Conservation (phyloP, 2,797 vertebrate genomes). For the Acrossocheilus fasciatus region DNA sequence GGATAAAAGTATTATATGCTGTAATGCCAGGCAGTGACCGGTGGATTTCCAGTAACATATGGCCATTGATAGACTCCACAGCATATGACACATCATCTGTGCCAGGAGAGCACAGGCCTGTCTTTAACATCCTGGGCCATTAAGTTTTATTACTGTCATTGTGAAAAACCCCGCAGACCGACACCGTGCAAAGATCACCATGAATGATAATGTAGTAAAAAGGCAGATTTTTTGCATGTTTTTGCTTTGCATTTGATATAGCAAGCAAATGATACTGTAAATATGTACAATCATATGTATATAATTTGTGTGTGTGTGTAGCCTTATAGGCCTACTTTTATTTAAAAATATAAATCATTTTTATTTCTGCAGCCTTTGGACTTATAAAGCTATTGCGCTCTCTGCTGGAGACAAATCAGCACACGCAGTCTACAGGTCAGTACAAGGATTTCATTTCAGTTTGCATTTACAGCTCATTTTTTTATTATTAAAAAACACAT, state of each 20-base stretch:
- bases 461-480: background rate
- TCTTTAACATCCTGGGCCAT: background rate
- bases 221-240: background rate
- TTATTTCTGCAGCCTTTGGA: background rate
- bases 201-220: background rate
- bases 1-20: background rate
- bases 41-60: constrained; percentile 24
- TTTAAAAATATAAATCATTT: background rate
- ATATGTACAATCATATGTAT: background rate
- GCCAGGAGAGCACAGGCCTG: background rate
- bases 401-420: background rate
- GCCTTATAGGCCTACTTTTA: background rate
- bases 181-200: background rate
- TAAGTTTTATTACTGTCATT: constrained; percentile 20
- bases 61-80: background rate
- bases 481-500: background rate
- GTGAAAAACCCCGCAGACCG: background rate
- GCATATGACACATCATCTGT: background rate
- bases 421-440: background rate
- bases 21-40: background rate
- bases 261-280: background rate
- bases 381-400: background rate
- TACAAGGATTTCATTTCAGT: background rate
- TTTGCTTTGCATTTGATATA: background rate
- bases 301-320: background rate